phyloP scores from a whole-genome alignment of 2,797 vertebrate species.

The Rhynchonycteris naso region DNA sequence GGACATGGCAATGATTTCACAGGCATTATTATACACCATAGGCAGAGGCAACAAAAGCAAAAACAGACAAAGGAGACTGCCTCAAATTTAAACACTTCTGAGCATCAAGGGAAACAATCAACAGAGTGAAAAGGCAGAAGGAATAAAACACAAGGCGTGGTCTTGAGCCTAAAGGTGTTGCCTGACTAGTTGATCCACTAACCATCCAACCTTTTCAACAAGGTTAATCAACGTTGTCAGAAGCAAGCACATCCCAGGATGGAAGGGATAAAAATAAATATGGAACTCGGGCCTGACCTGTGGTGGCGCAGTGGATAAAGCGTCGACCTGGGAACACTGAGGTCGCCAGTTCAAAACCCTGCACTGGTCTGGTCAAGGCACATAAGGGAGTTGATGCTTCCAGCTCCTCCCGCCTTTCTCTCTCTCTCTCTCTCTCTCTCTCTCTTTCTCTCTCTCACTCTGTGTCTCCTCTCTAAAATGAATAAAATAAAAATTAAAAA shows the following conservation, averaged over 20 bases:
- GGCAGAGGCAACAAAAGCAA: background rate
- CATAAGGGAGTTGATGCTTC: no score
- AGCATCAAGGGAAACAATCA: background rate
- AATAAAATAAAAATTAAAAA: no score
- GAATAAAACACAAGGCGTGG: background rate
- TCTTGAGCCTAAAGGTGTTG: background rate
- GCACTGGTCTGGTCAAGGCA: no score
- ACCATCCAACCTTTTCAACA: background rate
- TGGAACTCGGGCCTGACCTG: background rate
- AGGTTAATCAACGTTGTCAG: background rate
- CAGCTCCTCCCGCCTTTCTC: no score
- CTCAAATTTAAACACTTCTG: background rate
- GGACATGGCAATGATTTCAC: background rate
- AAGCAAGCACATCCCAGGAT: background rate
- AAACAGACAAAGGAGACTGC: background rate
- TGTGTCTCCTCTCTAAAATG: no score
- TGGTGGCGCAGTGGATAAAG: no score
- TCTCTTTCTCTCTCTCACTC: no score
- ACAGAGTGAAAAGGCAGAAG: background rate
- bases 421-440: no score
- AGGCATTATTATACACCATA: background rate
- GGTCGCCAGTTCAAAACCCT: no score
- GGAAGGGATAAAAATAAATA: background rate
- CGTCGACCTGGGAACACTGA: no score
- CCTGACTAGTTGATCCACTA: background rate